A percentile compares a stretch with the other conserved stretches of the same genome.
Evolutionary conservation across 2,888 invertebrate species (phyloP).

Genomic region (Drosophila antonietae): DNA sequence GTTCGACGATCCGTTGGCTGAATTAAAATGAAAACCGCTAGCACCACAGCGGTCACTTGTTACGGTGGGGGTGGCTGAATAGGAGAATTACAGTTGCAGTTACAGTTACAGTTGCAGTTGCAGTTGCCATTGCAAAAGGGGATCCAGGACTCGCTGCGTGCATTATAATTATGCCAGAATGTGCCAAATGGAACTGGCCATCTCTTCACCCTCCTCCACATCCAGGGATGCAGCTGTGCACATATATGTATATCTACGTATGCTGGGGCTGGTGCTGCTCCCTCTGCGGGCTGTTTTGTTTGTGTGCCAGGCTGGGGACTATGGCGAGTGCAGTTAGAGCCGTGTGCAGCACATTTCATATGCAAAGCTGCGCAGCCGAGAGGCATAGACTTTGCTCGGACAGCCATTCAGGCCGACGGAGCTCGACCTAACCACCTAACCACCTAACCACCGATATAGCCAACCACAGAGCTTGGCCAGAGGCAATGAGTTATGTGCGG

Average conservation of each 20-base stretch:
- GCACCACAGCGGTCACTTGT: slow-evolving; percentile 58
- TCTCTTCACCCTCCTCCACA: neutral
- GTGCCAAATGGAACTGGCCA: slow-evolving; percentile 44
- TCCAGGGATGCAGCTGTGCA: slow-evolving; percentile 7
- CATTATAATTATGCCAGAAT: slow-evolving; percentile 80
- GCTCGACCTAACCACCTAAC: slow-evolving; percentile 10
- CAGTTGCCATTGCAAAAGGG: slow-evolving; percentile 12
- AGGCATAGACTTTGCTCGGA: neutral
- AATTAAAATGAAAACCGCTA: slow-evolving; percentile 55
- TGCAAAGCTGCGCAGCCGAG: slow-evolving; percentile 50
- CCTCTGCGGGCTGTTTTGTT: slow-evolving; percentile 20
- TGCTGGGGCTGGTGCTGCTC: neutral
- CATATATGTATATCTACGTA: neutral
- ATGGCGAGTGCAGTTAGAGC: slow-evolving; percentile 31
- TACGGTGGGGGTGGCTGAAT: slow-evolving; percentile 15
- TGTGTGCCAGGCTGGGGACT: slow-evolving; percentile 44
- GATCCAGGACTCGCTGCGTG: slow-evolving; percentile 53
- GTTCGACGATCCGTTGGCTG: slow-evolving; percentile 27
- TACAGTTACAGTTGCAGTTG: slow-evolving; percentile 10
- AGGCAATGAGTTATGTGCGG: slow-evolving; percentile 25
- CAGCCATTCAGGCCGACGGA: neutral
- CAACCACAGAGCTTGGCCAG: slow-evolving; percentile 49
- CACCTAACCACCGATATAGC: slow-evolving; percentile 51
- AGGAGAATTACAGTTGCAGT: slow-evolving; percentile 32
- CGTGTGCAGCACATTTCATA: slow-evolving; percentile 69